Evolutionary conservation across 2,888 invertebrate genomes (phyloP), one percentile per base, ranked within the genome.

Genomic region (Gastrophysa polygoni): DNA sequence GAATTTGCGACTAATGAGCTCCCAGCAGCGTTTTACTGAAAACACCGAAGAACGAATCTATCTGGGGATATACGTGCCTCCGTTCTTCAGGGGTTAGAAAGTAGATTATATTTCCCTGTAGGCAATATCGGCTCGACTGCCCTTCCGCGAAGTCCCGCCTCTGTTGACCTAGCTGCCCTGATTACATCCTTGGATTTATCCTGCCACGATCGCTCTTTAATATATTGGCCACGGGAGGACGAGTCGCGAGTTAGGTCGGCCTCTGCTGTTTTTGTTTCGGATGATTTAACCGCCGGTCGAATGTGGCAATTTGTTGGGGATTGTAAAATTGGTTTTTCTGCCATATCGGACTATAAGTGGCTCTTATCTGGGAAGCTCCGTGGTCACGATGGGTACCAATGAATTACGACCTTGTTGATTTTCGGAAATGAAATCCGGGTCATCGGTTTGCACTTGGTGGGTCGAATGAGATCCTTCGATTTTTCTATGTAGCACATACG

Each of bases 261-360:
- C 46, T 38, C 38, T 38, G 38, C 38, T 46, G 46, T 46, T 46
- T 46, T 46, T 46, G 46, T 46, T 46, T 17, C 46, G 21, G 21
- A 11, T 21, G 46, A 46, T 46, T 20, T 20, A 46, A 20, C 18
- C 21, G 10, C 1, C 11, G 46, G 46, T 18, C 21, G 46, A 18
- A 1, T 7, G 18, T 32, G 34, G 52, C 44, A 56, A 47, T 56
- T 56, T 56, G 46, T 56, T 16, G 56, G 28, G 18, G 14, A 29
- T 44, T 29, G 32, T 16, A 17, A 47, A 29, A 56, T 28, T 46
- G 18, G 56, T 56, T 46, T 56, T 56, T 43, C 14, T 44, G 28
- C 24, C 44, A 24, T 55, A 55, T n/a, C 32, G 52, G 52, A 11
- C 34, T 43, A 56, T 28, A 28, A 56, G 56, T 56, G 32, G 46